Percentiles rank a stretch among this genome's conserved stretches.
These are phyloP conservation scores for Okamejei kenojei DNA, from an alignment of 2,797 vertebrate genomes.

Conservation along the genomic window DNA sequence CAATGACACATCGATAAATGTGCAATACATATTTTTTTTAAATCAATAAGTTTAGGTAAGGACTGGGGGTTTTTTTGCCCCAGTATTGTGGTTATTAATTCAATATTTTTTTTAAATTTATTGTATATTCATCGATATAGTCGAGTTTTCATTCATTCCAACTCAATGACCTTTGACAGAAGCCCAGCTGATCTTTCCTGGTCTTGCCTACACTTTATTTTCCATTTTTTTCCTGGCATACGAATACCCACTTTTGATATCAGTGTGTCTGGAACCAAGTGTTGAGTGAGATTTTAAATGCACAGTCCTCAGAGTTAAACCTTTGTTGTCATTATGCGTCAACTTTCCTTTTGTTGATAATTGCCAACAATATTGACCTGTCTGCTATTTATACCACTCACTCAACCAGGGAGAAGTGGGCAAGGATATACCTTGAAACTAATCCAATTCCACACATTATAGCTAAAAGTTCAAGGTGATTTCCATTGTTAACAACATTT, in stretches of 20 bases:
- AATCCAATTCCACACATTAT: neutral
- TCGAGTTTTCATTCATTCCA: neutral
- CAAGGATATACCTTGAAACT: neutral
- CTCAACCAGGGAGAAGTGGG: neutral
- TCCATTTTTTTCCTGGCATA: neutral
- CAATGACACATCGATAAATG: no score
- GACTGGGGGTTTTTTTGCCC: no score
- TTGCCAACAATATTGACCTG: neutral
- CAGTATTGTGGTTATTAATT: no score
- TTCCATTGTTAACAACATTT: neutral
- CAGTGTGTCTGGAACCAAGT: neutral
- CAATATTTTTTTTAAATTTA: no score
- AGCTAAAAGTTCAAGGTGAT: neutral
- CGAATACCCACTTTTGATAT: neutral
- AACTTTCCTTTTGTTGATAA: neutral
- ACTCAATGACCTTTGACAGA: neutral
- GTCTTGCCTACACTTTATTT: neutral
- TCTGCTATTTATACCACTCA: neutral
- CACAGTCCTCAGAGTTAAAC: neutral
- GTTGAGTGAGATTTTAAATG: neutral
- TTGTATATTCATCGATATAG: no score
- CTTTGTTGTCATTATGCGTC: neutral
- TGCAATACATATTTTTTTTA: no score
- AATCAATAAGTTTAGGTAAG: no score
- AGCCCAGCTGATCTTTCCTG: neutral